A percentile compares a stretch with the other conserved stretches of the same genome.
Conservation (phyloP, 1,140 invertebrate genomes). For the Agrilus planipennis region DNA sequence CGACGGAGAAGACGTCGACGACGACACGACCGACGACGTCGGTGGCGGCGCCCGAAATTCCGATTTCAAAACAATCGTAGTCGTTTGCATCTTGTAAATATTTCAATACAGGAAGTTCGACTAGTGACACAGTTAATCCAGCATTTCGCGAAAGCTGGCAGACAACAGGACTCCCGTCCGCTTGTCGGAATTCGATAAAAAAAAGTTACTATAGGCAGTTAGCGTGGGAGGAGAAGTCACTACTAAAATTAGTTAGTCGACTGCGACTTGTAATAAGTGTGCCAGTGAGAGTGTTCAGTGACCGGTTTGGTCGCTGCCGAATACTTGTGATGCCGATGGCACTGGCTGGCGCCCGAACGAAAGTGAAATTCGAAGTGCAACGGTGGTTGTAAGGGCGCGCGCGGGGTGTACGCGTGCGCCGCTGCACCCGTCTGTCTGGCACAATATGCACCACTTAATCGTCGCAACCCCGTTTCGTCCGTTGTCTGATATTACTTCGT, state of each 20-base stretch:
- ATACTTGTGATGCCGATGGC: conserved; percentile 7
- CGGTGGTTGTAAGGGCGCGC: conserved; percentile 16
- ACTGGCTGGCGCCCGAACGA: conserved; percentile 21
- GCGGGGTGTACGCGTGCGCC: conserved; percentile 12
- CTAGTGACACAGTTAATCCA: too few species aligned
- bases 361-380: conserved; percentile 30
- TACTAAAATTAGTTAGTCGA: too few species aligned
- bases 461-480: conserved; percentile 8
- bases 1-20: conserved; percentile 17
- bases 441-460: conserved; percentile 19
- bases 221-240: too few species aligned
- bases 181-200: too few species aligned
- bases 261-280: too few species aligned
- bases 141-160: too few species aligned
- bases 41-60: conserved; percentile 27
- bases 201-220: too few species aligned
- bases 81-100: conserved; percentile 23
- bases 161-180: too few species aligned
- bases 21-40: conserved; percentile 24
- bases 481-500: conserved; percentile 3
- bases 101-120: background rate
- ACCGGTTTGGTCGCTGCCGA: background rate
- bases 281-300: too few species aligned
- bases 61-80: conserved; percentile 29
- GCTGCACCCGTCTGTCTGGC: conserved; percentile 17